Percentiles rank a stretch among this genome's conserved stretches.
These are phyloP conservation scores for Drosophila nigricruria DNA, from an alignment of 2,888 invertebrate species.

Conservation along the genomic window DNA sequence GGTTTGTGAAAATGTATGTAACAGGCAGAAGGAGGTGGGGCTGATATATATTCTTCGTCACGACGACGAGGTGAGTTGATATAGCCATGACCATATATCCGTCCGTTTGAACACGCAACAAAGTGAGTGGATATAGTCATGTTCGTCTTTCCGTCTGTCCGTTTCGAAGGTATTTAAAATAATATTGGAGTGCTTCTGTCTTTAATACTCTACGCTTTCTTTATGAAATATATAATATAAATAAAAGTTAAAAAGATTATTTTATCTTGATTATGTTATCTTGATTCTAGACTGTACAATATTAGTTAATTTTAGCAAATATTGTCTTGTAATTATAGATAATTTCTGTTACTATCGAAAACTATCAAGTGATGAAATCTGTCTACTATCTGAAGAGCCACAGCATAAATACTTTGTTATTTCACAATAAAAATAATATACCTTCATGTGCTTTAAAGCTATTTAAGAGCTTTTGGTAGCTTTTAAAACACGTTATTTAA, in stretches of 20 bases:
- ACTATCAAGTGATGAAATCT: background rate
- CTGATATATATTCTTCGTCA: background rate
- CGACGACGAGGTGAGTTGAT: background rate
- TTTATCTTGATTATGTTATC: too few relatives aligned
- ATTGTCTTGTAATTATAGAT: background rate
- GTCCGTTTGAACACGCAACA: too few relatives aligned
- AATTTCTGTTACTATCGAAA: background rate
- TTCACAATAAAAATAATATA: background rate
- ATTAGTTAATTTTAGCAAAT: background rate
- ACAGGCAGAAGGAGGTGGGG: background rate
- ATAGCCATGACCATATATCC: too few relatives aligned
- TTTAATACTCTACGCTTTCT: background rate
- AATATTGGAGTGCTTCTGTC: background rate
- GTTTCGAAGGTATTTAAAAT: background rate
- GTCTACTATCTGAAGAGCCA: background rate
- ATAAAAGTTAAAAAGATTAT: too few relatives aligned
- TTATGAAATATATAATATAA: background rate
- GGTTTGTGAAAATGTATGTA: background rate
- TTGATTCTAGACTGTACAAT: background rate
- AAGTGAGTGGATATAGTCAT: too few relatives aligned
- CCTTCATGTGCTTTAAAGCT: background rate
- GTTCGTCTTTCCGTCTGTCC: too few relatives aligned
- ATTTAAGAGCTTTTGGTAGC: slow-evolving; percentile 1
- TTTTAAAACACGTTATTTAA: background rate
- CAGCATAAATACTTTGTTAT: background rate